These are phyloP conservation scores for Acrobeloides nanus DNA, from an alignment of 2,888 invertebrate species.

Conservation along the genomic window DNA sequence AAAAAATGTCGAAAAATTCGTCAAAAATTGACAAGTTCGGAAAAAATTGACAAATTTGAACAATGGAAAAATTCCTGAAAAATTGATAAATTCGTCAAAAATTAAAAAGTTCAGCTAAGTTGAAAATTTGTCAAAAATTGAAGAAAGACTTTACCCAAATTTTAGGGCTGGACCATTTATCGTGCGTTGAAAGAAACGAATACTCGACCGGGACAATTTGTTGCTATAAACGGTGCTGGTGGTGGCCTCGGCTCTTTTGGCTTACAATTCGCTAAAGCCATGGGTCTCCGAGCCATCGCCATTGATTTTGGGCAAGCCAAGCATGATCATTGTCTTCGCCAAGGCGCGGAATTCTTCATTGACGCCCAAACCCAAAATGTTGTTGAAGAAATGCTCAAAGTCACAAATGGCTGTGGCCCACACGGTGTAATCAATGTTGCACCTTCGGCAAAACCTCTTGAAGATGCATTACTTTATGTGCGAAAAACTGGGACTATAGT, in stretches of 20 bases:
- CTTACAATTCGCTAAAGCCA: slow-evolving; percentile 23
- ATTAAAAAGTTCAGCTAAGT: no score
- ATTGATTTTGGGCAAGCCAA: slow-evolving; percentile 16
- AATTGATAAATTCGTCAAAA: no score
- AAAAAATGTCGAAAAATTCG: no score
- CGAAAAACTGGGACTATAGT: slow-evolving; percentile 31
- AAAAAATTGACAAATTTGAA: no score
- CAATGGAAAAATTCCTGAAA: no score
- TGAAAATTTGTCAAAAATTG: no score
- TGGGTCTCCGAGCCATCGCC: slow-evolving; percentile 20
- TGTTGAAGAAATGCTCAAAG: slow-evolving; percentile 7
- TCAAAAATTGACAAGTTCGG: no score
- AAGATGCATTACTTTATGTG: slow-evolving; percentile 27
- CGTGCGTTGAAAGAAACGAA: slow-evolving; percentile 17
- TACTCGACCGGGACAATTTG: slow-evolving; percentile 13
- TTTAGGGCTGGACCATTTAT: slow-evolving; percentile 20
- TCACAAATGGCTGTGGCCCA: slow-evolving; percentile 31
- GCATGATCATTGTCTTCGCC: slow-evolving; percentile 13
- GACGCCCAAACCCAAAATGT: slow-evolving; percentile 13
- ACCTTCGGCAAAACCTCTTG: slow-evolving; percentile 25
- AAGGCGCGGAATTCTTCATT: slow-evolving; percentile 20
- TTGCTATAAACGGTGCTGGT: slow-evolving; percentile 18
- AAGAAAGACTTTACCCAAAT: no score
- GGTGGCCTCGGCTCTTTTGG: slow-evolving; percentile 22
- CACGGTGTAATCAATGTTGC: slow-evolving; percentile 33